phyloP scores from a whole-genome alignment of 2,797 vertebrate genomes.

The Scyliorhinus canicula region DNA sequence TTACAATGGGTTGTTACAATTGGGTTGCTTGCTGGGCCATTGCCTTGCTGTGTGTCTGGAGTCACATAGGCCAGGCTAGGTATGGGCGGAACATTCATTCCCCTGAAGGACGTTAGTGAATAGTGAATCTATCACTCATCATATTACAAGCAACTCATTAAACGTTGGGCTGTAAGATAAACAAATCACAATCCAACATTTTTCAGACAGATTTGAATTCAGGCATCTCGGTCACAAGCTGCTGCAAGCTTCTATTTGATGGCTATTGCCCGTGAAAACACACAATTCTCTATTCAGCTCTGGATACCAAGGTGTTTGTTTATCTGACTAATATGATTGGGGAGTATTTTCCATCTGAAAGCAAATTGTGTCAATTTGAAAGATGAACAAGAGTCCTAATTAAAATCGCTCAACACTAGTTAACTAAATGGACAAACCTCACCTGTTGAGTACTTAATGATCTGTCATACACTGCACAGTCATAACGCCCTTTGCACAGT shows the following conservation, averaged over 20 bases:
- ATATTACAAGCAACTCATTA: constrained; percentile 13
- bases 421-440: constrained; percentile 1
- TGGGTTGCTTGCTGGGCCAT: not conserved
- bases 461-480: not conserved
- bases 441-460: not conserved
- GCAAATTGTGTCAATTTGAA: not conserved
- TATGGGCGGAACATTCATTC: not conserved
- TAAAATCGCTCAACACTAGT: constrained; percentile 21
- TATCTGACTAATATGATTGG: constrained; percentile 20
- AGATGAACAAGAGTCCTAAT: constrained; percentile 27
- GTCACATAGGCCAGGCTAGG: not conserved
- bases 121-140: constrained; percentile 7
- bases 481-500: not conserved
- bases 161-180: not conserved
- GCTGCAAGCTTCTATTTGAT: constrained; percentile 19
- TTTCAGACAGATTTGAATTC: constrained; percentile 1
- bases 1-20: not conserved
- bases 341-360: not conserved
- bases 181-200: not conserved
- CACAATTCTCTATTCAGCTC: not conserved
- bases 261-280: constrained; percentile 27
- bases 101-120: not conserved
- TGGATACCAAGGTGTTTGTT: constrained; percentile 11
- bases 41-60: not conserved
- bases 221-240: not conserved